phyloP scores from a whole-genome alignment of 2,888 invertebrate genomes.

The Lymantria monacha region DNA sequence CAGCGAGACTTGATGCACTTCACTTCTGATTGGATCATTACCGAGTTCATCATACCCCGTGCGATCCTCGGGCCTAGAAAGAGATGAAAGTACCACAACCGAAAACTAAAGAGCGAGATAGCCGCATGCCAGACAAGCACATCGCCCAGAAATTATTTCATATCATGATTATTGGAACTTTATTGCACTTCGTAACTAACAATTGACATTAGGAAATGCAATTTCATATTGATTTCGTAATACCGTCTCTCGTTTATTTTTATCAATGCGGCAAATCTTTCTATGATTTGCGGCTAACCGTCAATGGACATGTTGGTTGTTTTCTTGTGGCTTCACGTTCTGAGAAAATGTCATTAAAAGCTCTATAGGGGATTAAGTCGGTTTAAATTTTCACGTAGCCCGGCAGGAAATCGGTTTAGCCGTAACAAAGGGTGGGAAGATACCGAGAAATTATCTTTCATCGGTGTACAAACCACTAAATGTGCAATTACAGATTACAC shows the following conservation, averaged over 20 bases:
- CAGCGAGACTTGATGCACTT: constrained; percentile 79
- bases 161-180: constrained; percentile 82
- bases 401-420: constrained; percentile 76
- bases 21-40: constrained; percentile 83
- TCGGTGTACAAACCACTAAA: constrained; percentile 76
- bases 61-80: constrained; percentile 72
- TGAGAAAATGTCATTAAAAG: constrained; percentile 78
- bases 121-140: constrained; percentile 54
- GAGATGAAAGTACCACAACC: constrained; percentile 47
- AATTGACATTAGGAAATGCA: constrained; percentile 83
- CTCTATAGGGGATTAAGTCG: constrained; percentile 75
- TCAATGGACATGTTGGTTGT: constrained; percentile 64
- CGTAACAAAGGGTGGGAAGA: constrained; percentile 77
- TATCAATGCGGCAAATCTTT: constrained; percentile 79
- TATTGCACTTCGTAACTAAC: constrained; percentile 83
- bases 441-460: constrained; percentile 78
- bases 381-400: constrained; percentile 78
- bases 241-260: constrained; percentile 75
- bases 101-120: constrained; percentile 37
- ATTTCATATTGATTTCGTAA: constrained; percentile 82
- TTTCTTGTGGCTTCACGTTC: constrained; percentile 71
- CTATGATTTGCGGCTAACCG: constrained; percentile 81
- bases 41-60: constrained; percentile 82
- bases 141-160: constrained; percentile 79
- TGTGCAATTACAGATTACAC: constrained; percentile 80